Evolutionary conservation across 2,888 invertebrate species (phyloP).

Genomic region (Craniophora ligustri): DNA sequence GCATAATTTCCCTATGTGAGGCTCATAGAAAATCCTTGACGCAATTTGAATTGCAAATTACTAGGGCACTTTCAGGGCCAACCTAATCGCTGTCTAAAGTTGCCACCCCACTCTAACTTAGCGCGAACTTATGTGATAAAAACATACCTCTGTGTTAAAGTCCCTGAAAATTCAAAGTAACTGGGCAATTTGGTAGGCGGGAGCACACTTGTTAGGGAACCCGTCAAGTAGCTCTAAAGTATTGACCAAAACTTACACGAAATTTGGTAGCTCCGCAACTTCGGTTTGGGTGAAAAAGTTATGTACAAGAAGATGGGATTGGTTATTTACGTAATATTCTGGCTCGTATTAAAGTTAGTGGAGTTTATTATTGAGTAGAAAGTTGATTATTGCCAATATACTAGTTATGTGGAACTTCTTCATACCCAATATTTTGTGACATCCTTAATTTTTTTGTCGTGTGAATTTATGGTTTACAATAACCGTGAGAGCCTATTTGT

Average conservation of each 20-base stretch:
- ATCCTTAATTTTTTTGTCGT: background rate
- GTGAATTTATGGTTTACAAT: no score
- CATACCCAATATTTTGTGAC: no score
- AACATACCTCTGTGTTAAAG: slow-evolving; percentile 39
- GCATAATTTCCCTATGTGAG: slow-evolving; percentile 44
- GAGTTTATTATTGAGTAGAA: slow-evolving; percentile 28
- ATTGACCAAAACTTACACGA: slow-evolving; percentile 43
- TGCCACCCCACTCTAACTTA: slow-evolving; percentile 43
- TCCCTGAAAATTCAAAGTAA: slow-evolving; percentile 51
- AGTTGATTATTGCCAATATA: slow-evolving; percentile 5
- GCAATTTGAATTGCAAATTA: slow-evolving; percentile 54
- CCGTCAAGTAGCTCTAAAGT: slow-evolving; percentile 39
- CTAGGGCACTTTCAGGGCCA: slow-evolving; percentile 30
- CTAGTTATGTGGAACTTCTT: slow-evolving; percentile 2
- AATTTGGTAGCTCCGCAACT: slow-evolving; percentile 34
- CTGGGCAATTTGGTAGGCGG: slow-evolving; percentile 44
- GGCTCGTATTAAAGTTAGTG: slow-evolving; percentile 34
- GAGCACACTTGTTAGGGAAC: slow-evolving; percentile 41
- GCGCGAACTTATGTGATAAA: slow-evolving; percentile 53
- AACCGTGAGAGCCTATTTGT: no score
- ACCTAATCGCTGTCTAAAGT: slow-evolving; percentile 48
- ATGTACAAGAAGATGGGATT: slow-evolving; percentile 44
- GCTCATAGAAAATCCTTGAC: slow-evolving; percentile 39
- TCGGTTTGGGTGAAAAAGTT: slow-evolving; percentile 48
- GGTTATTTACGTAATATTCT: slow-evolving; percentile 47